Percentiles rank a stretch among this genome's conserved stretches.
Conservation (phyloP, 37 sponge, comb jelly and placozoan genomes). For the Petrosia ficiformis region DNA sequence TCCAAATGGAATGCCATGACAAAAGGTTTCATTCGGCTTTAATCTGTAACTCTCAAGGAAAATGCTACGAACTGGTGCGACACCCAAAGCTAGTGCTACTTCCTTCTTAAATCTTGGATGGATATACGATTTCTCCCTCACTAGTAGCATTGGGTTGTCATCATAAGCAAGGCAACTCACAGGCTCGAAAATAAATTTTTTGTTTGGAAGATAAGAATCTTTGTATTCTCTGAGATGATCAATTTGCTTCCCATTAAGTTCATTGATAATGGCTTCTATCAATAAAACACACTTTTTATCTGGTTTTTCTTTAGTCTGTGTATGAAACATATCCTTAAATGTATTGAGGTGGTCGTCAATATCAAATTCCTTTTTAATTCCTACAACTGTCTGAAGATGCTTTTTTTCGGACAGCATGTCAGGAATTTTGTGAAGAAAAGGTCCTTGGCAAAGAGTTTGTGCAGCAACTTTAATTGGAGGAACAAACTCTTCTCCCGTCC, state of each 20-base stretch:
- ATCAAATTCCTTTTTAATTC: constrained; percentile 23
- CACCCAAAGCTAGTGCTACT: constrained; percentile 29
- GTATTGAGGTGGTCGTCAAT: constrained; percentile 28
- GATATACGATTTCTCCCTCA: constrained; percentile 5
- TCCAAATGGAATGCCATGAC: constrained; percentile 40
- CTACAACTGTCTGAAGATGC: constrained; percentile 12
- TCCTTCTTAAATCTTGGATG: constrained; percentile 10
- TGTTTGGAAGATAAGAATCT: constrained; percentile 30
- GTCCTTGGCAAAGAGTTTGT: constrained; percentile 21
- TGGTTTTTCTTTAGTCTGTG: not conserved
- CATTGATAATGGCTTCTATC: not conserved
- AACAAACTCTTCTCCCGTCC: constrained; percentile 2
- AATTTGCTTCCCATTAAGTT: not conserved
- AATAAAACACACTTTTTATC: not conserved
- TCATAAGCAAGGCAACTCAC: constrained; percentile 36
- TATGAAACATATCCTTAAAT: constrained; percentile 45
- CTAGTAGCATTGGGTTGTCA: constrained; percentile 38
- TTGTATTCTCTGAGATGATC: not conserved
- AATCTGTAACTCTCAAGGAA: constrained; percentile 21
- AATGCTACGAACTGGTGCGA: constrained; percentile 15
- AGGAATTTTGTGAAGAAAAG: constrained; percentile 49
- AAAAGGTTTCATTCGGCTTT: not conserved
- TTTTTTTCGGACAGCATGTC: not conserved
- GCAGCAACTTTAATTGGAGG: constrained; percentile 15
- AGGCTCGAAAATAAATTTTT: constrained; percentile 11